Evolutionary conservation across 2,888 invertebrate species (phyloP), one percentile per base, ranked within the genome.

Genomic region (Acleris literana): DNA sequence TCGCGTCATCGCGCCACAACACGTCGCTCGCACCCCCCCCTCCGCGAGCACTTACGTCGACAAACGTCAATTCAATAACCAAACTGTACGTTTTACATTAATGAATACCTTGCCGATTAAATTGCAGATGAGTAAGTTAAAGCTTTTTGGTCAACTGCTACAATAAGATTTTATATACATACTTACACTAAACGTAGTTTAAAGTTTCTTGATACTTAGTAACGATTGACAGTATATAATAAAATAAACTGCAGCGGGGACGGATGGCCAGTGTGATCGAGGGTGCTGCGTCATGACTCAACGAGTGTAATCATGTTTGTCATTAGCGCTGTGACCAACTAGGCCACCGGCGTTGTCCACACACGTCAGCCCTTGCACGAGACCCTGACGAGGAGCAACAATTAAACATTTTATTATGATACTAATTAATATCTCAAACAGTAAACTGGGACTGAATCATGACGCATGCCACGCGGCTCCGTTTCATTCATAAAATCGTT

Each of bases 1-100:
- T 74, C 78, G 84, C 90, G 91, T 90, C 92, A 90, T 80, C 79
- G 74, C 74, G 75, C 78, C 72, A 72, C 70, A 76, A 77, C 78
- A 77, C 78, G 82, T 80, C 83, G 80, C 82, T 75, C 72, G 78
- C 75, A 77, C 76, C 74, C 70, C n/a, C n/a, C n/a, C n/a, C 44
- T 39, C 20, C 16, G 18, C 39, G 43, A 39, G 43, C 48, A 49
- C 43, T 22, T 55, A 55, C 62, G 46, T 17, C 16, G 17, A 16
- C 16, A 16, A n/a, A 46, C n/a, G 46, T n/a, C 5, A n/a, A n/a
- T 17, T 46, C 17, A 44, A 33, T 33, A 33, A 33, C 3, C 9
- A 9, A 9, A 33, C 33, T 33, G 3, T 33, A 33, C 33, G 3
- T 33, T 33, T 33, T 33, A 33, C 7, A 9, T 3, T 33, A 33